Evolutionary conservation across 2,113 vertebrate genomes (phyloP), one percentile per base, ranked within the genome.

Genomic region (Empidonax traillii): DNA sequence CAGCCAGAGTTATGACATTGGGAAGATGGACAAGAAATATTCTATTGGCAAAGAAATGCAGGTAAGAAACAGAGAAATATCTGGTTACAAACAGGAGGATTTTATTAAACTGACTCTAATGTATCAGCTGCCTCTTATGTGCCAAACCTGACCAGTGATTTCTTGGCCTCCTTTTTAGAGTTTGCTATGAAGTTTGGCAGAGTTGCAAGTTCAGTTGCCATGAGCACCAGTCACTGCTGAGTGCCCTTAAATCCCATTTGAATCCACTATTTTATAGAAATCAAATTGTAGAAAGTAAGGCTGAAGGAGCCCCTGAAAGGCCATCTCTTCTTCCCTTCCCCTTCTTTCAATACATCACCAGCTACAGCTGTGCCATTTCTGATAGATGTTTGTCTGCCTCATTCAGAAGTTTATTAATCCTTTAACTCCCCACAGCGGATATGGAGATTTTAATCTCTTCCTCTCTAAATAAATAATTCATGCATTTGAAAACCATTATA

Each of bases 1-100:
- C 85, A 99, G 99, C 82, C 98, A 99, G 97, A 99, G 99, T 97
- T 99, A 99, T 74, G 99, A 99, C 63, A 98, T 99, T 90, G 98
- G 98, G 37, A 99, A 98, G 96, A 98, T 97, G 95, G 98, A 98
- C 93, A 37, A 47, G 47, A 97, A 87, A 85, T 98, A 98, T 18
- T 98, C 97, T 71, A 66, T 98, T 95, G 95, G 93, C 62, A 90
- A 98, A 93, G 97, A 98, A 97, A 98, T 98, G 93, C 98, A 98
- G 97, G 99, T 99, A 98, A 97, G 96, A 89, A 77, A 51, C 22
- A 78, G 55, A 95, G 30, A 96, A 78, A 14, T 62, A 87, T 14
- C 6, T 91, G 14, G 20, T 88, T 69, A 74, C 51, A 79, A 55
- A 55, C 24, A 68, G 44, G 33, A 84, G 14, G 30, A 43, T 85